Evolutionary conservation across 2,888 invertebrate genomes (phyloP).

Genomic region (Alloscopus bannaensis): DNA sequence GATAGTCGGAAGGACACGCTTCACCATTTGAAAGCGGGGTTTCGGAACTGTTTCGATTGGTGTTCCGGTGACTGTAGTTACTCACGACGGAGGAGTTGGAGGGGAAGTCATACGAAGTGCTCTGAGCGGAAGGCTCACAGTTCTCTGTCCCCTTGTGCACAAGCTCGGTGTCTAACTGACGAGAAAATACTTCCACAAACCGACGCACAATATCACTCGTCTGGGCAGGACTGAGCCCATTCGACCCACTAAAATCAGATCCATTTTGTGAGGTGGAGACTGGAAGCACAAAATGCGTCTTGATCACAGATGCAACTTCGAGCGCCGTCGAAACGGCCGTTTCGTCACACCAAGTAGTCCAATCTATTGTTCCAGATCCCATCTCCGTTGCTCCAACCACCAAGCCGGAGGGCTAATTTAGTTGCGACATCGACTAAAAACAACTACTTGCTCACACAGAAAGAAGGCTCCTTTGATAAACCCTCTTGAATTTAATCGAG

Average conservation of each 20-base stretch:
- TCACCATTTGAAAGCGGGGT: constrained; percentile 47
- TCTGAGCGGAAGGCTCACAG: constrained; percentile 39
- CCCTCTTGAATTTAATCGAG: too few species aligned
- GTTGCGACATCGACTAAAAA: too few species aligned
- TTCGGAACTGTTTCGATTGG: constrained; percentile 22
- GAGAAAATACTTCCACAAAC: constrained; percentile 71
- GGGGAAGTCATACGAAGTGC: constrained; percentile 52
- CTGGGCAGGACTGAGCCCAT: constrained; percentile 37
- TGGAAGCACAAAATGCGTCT: constrained; percentile 47
- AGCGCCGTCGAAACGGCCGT: constrained; percentile 66
- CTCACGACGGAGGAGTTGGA: constrained; percentile 40
- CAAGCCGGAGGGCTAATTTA: too few species aligned
- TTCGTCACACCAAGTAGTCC: constrained; percentile 69
- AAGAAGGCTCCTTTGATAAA: too few species aligned
- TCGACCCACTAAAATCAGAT: constrained; percentile 4
- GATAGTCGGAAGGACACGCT: constrained; percentile 22
- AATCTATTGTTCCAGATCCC: constrained; percentile 66
- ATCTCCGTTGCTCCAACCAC: constrained; percentile 1
- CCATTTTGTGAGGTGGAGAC: constrained; percentile 8
- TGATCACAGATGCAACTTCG: constrained; percentile 65
- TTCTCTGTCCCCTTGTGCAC: constrained; percentile 45
- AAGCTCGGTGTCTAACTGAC: constrained; percentile 68
- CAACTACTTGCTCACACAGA: too few species aligned
- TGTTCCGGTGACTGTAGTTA: constrained; percentile 45
- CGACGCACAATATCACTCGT: constrained; percentile 70